Percentiles rank a stretch among this genome's conserved stretches.
Conservation (phyloP, 1,140 invertebrate genomes). For the Sitobion miscanthi region DNA sequence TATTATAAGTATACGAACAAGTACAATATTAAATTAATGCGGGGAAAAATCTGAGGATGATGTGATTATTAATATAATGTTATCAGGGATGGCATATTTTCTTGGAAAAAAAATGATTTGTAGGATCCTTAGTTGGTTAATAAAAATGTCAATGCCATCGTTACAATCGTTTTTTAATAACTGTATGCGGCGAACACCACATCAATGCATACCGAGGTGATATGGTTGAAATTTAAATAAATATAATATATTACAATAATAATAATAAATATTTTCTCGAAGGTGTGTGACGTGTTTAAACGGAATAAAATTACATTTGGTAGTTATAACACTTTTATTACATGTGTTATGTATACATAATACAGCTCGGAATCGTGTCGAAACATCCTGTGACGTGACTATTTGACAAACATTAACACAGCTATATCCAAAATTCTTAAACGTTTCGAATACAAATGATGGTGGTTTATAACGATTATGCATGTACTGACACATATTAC, state of each 20-base stretch:
- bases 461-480: neutral
- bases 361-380: neutral
- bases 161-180: neutral
- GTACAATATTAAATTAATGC: too few species aligned
- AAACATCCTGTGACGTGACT: slow-evolving; percentile 50
- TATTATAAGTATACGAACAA: too few species aligned
- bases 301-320: neutral
- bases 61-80: too few species aligned
- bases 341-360: slow-evolving; percentile 25
- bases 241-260: neutral
- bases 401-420: slow-evolving; percentile 30
- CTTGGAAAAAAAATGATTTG: neutral
- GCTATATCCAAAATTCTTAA: neutral
- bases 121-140: neutral
- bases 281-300: neutral
- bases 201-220: neutral
- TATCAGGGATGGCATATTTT: too few species aligned
- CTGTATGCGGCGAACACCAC: too few species aligned
- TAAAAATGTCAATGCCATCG: neutral
- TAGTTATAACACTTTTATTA: slow-evolving; percentile 24
- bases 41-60: too few species aligned
- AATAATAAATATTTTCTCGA: slow-evolving; percentile 10
- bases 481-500: neutral
- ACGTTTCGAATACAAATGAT: slow-evolving; percentile 23
- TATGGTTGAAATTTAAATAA: neutral